These are phyloP conservation scores for Agapornis canus DNA, from an alignment of 2,797 vertebrate species.

Conservation along the genomic window DNA sequence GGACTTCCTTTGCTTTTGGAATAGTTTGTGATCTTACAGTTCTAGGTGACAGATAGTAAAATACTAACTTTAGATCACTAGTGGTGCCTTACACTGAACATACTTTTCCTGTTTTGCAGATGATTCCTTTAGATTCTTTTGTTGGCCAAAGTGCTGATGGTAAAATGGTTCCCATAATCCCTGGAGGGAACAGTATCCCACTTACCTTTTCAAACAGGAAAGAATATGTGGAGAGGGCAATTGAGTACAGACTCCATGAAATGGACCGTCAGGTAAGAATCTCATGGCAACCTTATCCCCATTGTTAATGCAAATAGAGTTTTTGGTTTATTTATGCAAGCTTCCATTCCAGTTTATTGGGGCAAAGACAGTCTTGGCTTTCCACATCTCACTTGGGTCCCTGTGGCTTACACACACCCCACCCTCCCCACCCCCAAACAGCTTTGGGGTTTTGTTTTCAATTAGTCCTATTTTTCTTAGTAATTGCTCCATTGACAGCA, in stretches of 20 bases:
- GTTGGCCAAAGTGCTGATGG: conserved; percentile 87
- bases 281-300: fast-evolving
- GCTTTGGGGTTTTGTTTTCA: background rate
- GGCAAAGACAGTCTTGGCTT: background rate
- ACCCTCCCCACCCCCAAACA: too few species aligned
- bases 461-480: background rate
- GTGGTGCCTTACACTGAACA: background rate
- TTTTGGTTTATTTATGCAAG: background rate
- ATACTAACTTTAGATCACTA: background rate
- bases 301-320: background rate
- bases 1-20: background rate
- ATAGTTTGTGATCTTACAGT: background rate
- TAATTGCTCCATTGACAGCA: background rate
- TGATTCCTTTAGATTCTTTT: conserved; percentile 88
- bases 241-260: conserved; percentile 84
- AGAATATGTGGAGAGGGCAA: conserved; percentile 85
- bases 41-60: background rate
- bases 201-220: conserved; percentile 86
- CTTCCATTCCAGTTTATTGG: background rate
- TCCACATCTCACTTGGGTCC: background rate
- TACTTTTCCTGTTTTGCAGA: conserved; percentile 67
- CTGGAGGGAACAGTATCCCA: conserved; percentile 86
- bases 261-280: conserved; percentile 84
- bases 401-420: background rate
- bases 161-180: conserved; percentile 87